A percentile compares a stretch with the other conserved stretches of the same genome.
These are phyloP conservation scores for Ophraella communa DNA, from an alignment of 2,888 invertebrate genomes.

Conservation along the genomic window DNA sequence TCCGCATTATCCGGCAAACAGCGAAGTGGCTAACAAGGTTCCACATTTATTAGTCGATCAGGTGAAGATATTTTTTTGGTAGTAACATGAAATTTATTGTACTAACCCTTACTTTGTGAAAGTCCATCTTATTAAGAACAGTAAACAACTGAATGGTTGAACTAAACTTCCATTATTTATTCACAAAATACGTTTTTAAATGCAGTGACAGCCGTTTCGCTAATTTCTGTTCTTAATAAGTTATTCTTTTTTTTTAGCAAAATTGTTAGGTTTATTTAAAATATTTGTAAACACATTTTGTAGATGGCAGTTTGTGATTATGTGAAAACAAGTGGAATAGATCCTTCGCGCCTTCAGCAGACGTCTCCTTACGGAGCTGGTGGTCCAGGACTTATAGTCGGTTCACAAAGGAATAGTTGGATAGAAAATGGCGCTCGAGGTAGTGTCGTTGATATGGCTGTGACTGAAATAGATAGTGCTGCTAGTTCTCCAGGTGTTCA, in stretches of 20 bases:
- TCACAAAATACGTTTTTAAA: no score
- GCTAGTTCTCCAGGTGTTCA: conserved; percentile 88
- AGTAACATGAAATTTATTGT: no score
- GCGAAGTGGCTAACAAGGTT: conserved; percentile 64
- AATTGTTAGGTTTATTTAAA: no score
- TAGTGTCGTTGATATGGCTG: conserved; percentile 76
- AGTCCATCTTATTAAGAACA: no score
- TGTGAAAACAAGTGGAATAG: conserved; percentile 77
- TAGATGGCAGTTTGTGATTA: conserved; percentile 79
- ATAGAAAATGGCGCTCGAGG: conserved; percentile 70
- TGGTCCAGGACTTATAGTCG: conserved; percentile 62
- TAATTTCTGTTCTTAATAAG: no score
- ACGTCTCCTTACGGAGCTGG: conserved; percentile 67
- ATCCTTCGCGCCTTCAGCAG: conserved; percentile 70
- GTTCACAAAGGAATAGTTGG: conserved; percentile 77
- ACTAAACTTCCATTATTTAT: no score
- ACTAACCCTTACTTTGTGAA: no score
- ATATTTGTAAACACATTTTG: no score
- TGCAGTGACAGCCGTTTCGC: no score
- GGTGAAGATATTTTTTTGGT: no score
- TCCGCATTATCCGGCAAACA: conserved; percentile 66
- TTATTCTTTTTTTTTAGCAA: no score
- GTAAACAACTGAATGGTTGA: no score
- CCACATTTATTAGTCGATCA: conserved; percentile 78
- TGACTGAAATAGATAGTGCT: conserved; percentile 84